A percentile compares a stretch with the other conserved stretches of the same genome.
phyloP scores from a whole-genome alignment of 2,888 invertebrate genomes.

The Hydropsyche betteni region DNA sequence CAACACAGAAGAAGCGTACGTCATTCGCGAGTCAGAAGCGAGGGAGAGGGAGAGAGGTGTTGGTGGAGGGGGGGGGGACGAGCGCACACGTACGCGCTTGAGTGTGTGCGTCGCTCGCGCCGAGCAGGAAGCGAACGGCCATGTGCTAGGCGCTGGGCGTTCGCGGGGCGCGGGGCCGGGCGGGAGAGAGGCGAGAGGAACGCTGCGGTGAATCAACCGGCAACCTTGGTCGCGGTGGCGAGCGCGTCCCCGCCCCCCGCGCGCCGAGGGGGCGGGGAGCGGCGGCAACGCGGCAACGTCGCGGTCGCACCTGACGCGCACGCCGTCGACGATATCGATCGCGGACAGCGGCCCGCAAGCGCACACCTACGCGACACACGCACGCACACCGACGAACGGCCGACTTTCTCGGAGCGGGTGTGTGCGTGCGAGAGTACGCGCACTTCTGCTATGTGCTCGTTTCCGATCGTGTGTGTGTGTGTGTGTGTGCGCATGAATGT shows the following conservation, averaged over 20 bases:
- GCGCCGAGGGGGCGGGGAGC: constrained; percentile 47
- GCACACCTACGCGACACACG: constrained; percentile 40
- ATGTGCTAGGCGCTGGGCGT: not conserved
- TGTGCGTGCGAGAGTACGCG: constrained; percentile 4
- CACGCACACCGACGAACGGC: constrained; percentile 11
- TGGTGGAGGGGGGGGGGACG: constrained; percentile 41
- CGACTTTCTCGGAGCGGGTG: constrained; percentile 7
- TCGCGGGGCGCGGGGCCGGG: constrained; percentile 32
- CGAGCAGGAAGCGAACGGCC: constrained; percentile 1
- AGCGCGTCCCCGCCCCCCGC: constrained; percentile 22
- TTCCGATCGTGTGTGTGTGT: not conserved
- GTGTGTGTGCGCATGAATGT: not conserved
- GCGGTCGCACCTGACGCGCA: constrained; percentile 54
- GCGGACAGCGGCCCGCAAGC: constrained; percentile 43
- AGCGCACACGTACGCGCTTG: constrained; percentile 8
- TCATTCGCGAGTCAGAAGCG: too few relatives aligned
- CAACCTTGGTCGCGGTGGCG: constrained; percentile 31
- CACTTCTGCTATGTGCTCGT: not conserved
- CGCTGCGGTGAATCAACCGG: constrained; percentile 25
- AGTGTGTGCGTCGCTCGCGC: not conserved
- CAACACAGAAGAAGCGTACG: too few relatives aligned
- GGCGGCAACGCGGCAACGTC: constrained; percentile 53
- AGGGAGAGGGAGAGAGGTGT: constrained; percentile 53
- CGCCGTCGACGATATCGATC: constrained; percentile 46
- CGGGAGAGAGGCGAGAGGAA: constrained; percentile 24